Base-by-base conservation (phyloP, 1,140 invertebrate species). In the Solen grandis region DNA sequence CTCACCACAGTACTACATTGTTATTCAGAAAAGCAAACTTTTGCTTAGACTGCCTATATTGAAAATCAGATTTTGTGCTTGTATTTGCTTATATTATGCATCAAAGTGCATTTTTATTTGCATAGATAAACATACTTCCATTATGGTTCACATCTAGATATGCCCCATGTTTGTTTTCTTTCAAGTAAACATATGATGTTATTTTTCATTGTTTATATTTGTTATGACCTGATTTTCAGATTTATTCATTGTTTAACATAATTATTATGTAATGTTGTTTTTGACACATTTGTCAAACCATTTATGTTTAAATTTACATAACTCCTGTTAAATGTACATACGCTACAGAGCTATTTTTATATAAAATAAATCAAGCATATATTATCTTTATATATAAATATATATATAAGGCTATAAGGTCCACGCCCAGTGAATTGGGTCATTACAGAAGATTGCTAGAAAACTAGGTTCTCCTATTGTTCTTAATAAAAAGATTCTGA, bases 321-420 rank as follows among this genome's bases (percentile, higher is more conserved):
- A 46, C 8, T 46, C 41, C 41, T 72, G 65, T 72, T 66, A 70
- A 22, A 70, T 70, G 66, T 80, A 70, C 52, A 70, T 80, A 78
- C n/a, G 62, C 54, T 78, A 65, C 52, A 78, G 76, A 65, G 65
- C 35, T 78, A 68, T 78, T 78, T 78, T 78, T 69, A 46, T 29
- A 75, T n/a, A 25, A 38, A 13, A 46, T 46, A 8, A 10, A 46
- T 8, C 41, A 46, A 10, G n/a, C n/a, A 46, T 46, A 46, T 46
- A 10, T 10, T 46, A 8, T 46, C 19, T 46, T 10, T 46, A 10
- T 10, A 10, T 46, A 46, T 46, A 10, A 46, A 10, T 46, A 46
- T 46, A 46, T 46, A 46, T 46, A 46, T 46, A 46, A 46, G 8
- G 41, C 41, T 46, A 46, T 46, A 19, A 10, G 41, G 41, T 46